Base-by-base conservation (phyloP, 2,113 vertebrate species). In the Sarotherodon lohbergeri region DNA sequence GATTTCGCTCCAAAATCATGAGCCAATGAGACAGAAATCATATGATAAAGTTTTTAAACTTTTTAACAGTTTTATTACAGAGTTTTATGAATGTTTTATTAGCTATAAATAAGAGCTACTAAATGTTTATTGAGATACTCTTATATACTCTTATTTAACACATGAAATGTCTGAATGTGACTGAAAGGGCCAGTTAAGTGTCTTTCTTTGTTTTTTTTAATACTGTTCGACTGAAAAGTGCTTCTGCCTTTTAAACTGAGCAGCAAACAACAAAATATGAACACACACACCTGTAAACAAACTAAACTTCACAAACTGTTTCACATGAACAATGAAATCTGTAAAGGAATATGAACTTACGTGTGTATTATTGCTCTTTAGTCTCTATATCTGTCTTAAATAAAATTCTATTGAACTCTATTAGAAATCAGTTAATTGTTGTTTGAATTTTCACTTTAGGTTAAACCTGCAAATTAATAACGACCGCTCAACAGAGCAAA, bases 401-500 rank as follows among this genome's bases (percentile, higher is more conserved):
- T 89, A 88, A 89, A 86, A 84, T 56, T 11, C 59, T 80, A 86
- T 87, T 68, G 7, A 89, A 83, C 46, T 50, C 24, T 22, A 7
- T 61, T 27, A 71, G 4, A 71, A 57, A 50, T 5, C 13, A 46
- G 16, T 61, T 52, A 19, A 55, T 17, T 84, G 16, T 54, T 52
- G 19, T 66, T 19, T 54, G 7, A 78, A 17, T 41, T 50, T n/a
- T 27, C 39, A 22, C 29, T 55, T 59, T 14, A 54, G 5, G 7
- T 83, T 66, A 52, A 87, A 84, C 16, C 39, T 17, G 57, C 5
- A 87, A 81, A 81, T 71, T 14, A 41, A 80, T 11, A 80, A 12
- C 14, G 46, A 86, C 16, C 1, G 27, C 34, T 76, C 39, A 79
- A 82, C 19, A 59, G 7, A 71, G 73, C 12, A 73, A 79, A 81